Evolutionary conservation across 2,797 vertebrate genomes (phyloP).

Genomic region (Hyperoplus immaculatus): DNA sequence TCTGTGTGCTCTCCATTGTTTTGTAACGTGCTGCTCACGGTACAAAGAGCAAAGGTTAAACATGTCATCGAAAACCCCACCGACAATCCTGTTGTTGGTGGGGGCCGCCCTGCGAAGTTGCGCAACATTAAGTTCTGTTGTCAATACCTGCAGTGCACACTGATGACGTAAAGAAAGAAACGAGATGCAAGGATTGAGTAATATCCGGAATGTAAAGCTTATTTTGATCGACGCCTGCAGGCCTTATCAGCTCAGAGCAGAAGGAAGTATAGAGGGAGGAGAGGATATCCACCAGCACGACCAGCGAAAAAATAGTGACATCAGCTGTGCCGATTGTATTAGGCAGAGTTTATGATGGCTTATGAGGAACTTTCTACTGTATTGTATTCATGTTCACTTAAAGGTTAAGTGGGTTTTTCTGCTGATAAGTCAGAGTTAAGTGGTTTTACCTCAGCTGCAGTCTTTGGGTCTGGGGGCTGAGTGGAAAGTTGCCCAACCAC

Average conservation of each 20-base stretch:
- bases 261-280: conserved; percentile 63
- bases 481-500: neutral
- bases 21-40: neutral
- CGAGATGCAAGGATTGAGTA: neutral
- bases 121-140: neutral
- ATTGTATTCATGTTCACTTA: neutral
- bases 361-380: conserved; percentile 1
- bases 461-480: neutral
- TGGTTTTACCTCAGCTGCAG: neutral
- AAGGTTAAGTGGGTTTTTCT: conserved; percentile 3
- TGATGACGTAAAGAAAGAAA: neutral
- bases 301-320: neutral
- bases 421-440: neutral
- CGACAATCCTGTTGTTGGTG: neutral
- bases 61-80: neutral
- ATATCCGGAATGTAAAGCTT: conserved; percentile 50
- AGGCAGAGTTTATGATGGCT: neutral
- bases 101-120: neutral
- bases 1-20: conserved; percentile 17
- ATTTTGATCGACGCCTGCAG: conserved; percentile 44
- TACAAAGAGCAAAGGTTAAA: conserved; percentile 13
- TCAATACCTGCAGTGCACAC: neutral
- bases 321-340: conserved; percentile 18
- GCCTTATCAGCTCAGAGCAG: conserved; percentile 73
- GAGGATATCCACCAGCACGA: conserved; percentile 66